Percentiles rank a stretch among this genome's conserved stretches.
Evolutionary conservation across 92 coral and sea anemone genomes (phyloP).

Genomic region (Epizoanthus rinbou): DNA sequence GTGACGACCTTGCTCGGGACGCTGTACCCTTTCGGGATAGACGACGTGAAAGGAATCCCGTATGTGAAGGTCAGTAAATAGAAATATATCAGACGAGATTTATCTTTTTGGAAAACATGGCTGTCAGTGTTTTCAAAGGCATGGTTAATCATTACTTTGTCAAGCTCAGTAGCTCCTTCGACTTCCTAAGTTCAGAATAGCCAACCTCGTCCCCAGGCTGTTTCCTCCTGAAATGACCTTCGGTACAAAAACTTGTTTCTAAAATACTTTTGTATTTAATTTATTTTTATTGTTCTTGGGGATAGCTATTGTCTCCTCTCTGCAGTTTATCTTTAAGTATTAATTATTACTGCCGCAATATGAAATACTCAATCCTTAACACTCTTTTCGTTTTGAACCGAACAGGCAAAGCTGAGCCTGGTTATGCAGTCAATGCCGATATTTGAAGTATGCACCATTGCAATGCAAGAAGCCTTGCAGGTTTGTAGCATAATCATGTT

Average conservation of each 20-base stretch:
- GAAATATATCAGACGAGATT: not conserved
- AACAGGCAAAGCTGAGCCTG: slow-evolving; percentile 91
- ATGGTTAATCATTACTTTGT: too few relatives aligned
- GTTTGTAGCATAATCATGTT: slow-evolving; percentile 44
- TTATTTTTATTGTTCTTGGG: too few relatives aligned
- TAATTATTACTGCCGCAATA: too few relatives aligned
- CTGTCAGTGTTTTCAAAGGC: too few relatives aligned
- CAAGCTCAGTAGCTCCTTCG: too few relatives aligned
- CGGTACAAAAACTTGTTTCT: too few relatives aligned
- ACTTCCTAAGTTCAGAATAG: too few relatives aligned
- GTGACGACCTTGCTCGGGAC: slow-evolving; percentile 43
- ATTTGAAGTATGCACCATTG: slow-evolving; percentile 74
- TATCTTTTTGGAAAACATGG: not conserved
- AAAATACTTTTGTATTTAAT: too few relatives aligned
- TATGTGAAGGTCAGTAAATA: slow-evolving; percentile 69
- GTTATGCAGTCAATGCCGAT: slow-evolving; percentile 81
- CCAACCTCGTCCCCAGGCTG: not conserved
- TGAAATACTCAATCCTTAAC: too few relatives aligned
- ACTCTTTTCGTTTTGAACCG: not conserved
- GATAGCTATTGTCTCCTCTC: too few relatives aligned
- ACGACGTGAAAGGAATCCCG: slow-evolving; percentile 76
- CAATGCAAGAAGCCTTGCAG: slow-evolving; percentile 86
- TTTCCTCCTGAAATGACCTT: too few relatives aligned
- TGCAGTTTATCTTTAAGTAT: too few relatives aligned
- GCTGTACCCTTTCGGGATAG: slow-evolving; percentile 79